Percentiles rank a stretch among this genome's conserved stretches.
These are phyloP conservation scores for Limonius californicus DNA, from an alignment of 1,140 invertebrate species.

Conservation along the genomic window DNA sequence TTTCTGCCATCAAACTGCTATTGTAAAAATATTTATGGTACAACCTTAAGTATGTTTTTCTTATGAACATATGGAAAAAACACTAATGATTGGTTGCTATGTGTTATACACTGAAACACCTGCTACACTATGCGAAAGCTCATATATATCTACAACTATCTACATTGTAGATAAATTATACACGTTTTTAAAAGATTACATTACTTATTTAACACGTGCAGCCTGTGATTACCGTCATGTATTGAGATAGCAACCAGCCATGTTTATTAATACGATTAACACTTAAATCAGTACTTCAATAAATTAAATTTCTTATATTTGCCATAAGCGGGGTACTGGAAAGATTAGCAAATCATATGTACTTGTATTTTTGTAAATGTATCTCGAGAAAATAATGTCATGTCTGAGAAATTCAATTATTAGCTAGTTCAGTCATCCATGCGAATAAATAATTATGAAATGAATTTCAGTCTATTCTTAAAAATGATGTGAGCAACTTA, in stretches of 20 bases:
- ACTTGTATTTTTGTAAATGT: background rate
- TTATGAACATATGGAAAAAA: background rate
- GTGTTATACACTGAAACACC: background rate
- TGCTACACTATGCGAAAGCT: too few relatives aligned
- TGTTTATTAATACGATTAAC: too few relatives aligned
- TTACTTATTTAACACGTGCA: too few relatives aligned
- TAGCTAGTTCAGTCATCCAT: slow-evolving; percentile 11
- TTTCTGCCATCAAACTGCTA: slow-evolving; percentile 13
- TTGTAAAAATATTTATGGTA: slow-evolving; percentile 11
- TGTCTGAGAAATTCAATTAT: background rate
- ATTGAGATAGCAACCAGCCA: too few relatives aligned
- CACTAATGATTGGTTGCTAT: background rate
- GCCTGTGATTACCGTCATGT: too few relatives aligned
- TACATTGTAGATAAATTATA: too few relatives aligned
- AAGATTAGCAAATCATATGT: background rate
- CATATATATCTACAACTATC: too few relatives aligned
- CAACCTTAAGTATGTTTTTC: background rate
- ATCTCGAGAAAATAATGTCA: background rate
- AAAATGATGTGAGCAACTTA: background rate
- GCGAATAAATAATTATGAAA: slow-evolving; percentile 9
- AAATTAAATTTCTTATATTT: background rate
- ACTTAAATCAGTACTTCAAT: too few relatives aligned
- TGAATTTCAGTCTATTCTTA: slow-evolving; percentile 23
- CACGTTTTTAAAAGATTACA: too few relatives aligned
- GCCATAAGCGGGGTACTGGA: background rate